Base-by-base conservation (phyloP, 2,113 vertebrate species). In the Chaetura pelagica region DNA sequence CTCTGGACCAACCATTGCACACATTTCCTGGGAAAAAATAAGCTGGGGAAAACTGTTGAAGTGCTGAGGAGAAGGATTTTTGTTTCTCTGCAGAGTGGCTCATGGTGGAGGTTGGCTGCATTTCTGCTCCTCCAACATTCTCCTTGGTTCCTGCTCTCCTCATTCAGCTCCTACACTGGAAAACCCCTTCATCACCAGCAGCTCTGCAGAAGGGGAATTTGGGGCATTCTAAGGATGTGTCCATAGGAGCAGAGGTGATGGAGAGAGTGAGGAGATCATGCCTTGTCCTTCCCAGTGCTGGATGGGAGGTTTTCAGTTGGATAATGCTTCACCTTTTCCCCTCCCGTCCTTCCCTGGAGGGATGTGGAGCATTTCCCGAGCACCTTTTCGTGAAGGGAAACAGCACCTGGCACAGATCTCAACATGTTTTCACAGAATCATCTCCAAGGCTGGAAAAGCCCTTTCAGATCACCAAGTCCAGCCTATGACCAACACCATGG, bases 1-100 rank as follows among this genome's bases (percentile, higher is more conserved):
- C 18, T 42, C 35, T 8, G n/a, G 46, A 54, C 6, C 40, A 14
- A 52, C 40, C 66, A 15, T 75, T 4, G 1, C 16, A 32, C 1
- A 0, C 22, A 6, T 58, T 89, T 87, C 29, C n/a, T 3, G 4
- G 15, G 26, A 35, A 35, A 30, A 20, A 35, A 24, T 13, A 24
- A 12, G 7, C 16, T 44, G 23, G 46, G 23, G 46, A 42, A 75
- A 44, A 20, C 12, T 7, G 8, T 30, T 64, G 68, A 61, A 89
- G 27, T 0, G 2, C 2, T 7, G 15, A 44, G 85, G 34, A 67
- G 46, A 57, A 66, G 21, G 1, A 0, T 21, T 23, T 77, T 35
- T 27, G 12, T 61, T n/a, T 72, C 46, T 38, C 40, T 38, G 52
- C 46, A 13, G 10, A 51, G 68, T 0, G 1, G 34, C 15, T 71